A percentile compares a stretch with the other conserved stretches of the same genome.
Evolutionary conservation across 2,113 vertebrate genomes (phyloP).

Genomic region (Cacatua alba): DNA sequence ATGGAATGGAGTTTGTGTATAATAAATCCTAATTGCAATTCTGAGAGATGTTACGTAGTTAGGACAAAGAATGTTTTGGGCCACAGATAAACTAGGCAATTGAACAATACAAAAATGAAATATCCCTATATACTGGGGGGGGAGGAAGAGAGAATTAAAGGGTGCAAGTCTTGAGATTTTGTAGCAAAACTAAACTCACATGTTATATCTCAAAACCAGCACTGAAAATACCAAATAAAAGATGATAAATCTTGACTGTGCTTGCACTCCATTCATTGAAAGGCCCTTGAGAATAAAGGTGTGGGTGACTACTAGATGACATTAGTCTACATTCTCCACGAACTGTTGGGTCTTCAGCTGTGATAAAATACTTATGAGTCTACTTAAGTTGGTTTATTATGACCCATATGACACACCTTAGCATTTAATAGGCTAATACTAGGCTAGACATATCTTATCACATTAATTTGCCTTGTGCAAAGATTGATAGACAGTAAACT

Average conservation of each 20-base stretch:
- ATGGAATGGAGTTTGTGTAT: not conserved
- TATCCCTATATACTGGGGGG: not conserved
- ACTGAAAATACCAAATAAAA: not conserved
- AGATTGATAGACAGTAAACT: not conserved
- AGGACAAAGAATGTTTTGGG: not conserved
- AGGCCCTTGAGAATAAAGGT: not conserved
- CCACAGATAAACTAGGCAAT: not conserved
- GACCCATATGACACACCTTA: not conserved
- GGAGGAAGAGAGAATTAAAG: not conserved
- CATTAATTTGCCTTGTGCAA: not conserved
- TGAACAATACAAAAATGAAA: not conserved
- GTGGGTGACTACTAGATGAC: not conserved
- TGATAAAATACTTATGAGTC: not conserved
- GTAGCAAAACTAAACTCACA: rapidly evolving
- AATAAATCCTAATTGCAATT: not conserved
- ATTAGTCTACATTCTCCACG: not conserved
- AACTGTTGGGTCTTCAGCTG: not conserved
- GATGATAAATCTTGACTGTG: not conserved
- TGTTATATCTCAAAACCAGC: not conserved
- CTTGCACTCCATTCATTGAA: not conserved
- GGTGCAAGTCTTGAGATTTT: not conserved
- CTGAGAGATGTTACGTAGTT: not conserved
- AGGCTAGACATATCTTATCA: not conserved
- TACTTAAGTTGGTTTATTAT: not conserved
- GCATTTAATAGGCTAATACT: not conserved